These are phyloP conservation scores for Exephanes ischioxanthus DNA, from an alignment of 2,888 invertebrate genomes.

Conservation along the genomic window DNA sequence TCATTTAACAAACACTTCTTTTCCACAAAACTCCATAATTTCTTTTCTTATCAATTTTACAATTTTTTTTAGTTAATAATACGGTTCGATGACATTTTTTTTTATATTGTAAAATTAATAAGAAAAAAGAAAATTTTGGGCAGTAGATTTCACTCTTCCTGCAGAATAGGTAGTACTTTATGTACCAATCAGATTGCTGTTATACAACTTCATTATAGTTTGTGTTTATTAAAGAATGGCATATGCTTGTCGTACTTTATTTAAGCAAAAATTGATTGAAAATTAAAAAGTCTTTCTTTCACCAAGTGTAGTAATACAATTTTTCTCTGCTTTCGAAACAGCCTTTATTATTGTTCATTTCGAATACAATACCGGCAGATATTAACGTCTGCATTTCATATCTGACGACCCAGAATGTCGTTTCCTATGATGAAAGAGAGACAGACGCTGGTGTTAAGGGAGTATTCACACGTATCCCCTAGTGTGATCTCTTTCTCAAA, in stretches of 20 bases:
- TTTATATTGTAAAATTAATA: not conserved
- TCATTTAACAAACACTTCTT: not conserved
- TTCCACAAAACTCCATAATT: not conserved
- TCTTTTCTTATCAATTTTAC: not conserved
- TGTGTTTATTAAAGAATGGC: not conserved
- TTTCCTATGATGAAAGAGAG: conserved; percentile 16
- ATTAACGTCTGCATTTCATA: not conserved
- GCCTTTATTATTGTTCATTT: not conserved
- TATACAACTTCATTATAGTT: not conserved
- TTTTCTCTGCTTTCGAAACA: not conserved
- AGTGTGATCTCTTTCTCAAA: conserved; percentile 31
- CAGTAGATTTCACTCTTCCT: not conserved
- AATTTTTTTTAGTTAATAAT: not conserved
- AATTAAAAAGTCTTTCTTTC: not conserved
- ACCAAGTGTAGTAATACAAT: not conserved
- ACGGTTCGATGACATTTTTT: not conserved
- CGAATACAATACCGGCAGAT: not conserved
- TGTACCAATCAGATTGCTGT: not conserved
- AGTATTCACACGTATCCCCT: conserved; percentile 30
- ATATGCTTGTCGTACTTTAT: not conserved
- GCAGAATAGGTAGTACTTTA: not conserved
- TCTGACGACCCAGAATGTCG: not conserved
- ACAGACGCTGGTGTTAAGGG: not conserved
- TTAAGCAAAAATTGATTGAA: not conserved
- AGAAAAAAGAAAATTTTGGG: not conserved